Percentiles rank a stretch among this genome's conserved stretches.
phyloP scores from a whole-genome alignment of 37 sponge, comb jelly and placozoan genomes.

The Spongilla lacustris region DNA sequence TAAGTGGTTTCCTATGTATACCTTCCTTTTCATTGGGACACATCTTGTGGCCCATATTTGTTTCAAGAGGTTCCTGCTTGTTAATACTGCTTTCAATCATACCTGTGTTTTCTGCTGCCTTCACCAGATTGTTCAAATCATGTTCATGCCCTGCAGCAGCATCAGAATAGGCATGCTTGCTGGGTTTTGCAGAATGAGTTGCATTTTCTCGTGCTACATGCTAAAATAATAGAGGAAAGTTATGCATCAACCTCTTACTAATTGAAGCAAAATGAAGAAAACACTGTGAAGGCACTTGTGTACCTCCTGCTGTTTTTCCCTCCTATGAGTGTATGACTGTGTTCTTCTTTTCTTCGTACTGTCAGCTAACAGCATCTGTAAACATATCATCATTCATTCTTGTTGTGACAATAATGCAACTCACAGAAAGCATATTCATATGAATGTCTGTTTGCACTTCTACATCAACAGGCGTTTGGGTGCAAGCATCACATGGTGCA shows the following conservation, averaged over 20 bases:
- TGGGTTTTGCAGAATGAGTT: background rate
- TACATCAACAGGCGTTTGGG: background rate
- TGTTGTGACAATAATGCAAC: background rate
- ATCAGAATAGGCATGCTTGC: background rate
- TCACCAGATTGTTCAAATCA: background rate
- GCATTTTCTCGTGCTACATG: background rate
- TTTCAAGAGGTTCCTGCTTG: too few species aligned
- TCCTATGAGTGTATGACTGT: background rate
- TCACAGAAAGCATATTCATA: background rate
- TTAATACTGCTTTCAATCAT: background rate
- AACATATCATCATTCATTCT: background rate
- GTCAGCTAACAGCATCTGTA: background rate
- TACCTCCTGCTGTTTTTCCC: background rate
- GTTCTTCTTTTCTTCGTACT: background rate
- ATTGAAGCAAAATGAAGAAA: background rate
- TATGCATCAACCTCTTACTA: background rate
- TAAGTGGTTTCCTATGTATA: too few species aligned
- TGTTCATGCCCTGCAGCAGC: background rate
- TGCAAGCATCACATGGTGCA: background rate
- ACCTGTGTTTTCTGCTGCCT: background rate
- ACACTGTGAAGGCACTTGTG: background rate
- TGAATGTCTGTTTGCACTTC: background rate
- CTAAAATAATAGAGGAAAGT: background rate
- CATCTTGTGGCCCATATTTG: too few species aligned
- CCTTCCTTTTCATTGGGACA: too few species aligned